A percentile compares a stretch with the other conserved stretches of the same genome.
Conservation (phyloP, 2,113 vertebrate species). For the Brachirus orientalis region DNA sequence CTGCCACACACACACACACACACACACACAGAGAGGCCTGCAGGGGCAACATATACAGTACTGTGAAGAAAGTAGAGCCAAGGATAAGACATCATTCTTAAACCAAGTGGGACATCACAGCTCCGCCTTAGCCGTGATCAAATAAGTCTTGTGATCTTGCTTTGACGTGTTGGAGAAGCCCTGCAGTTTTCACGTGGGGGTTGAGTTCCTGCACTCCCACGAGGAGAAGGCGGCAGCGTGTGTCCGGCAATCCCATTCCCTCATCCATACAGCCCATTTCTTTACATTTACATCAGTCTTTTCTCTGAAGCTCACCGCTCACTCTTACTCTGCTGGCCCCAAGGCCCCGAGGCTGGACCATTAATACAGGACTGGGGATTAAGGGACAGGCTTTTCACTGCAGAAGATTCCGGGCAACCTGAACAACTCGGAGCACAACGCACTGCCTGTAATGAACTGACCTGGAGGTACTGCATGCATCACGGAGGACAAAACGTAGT, state of each 20-base stretch:
- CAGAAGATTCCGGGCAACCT: conserved; percentile 62
- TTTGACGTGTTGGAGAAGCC: conserved; percentile 39
- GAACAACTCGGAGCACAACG: conserved; percentile 26
- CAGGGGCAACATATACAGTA: not conserved
- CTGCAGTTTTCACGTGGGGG: conserved; percentile 35
- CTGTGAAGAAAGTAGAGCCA: conserved; percentile 25
- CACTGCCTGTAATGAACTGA: conserved; percentile 11
- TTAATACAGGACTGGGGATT: conserved; percentile 59
- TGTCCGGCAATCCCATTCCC: no score
- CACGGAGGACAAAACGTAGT: not conserved
- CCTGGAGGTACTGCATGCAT: conserved; percentile 17
- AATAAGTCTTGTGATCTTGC: conserved; percentile 56
- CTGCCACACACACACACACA: no score
- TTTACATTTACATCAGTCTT: conserved; percentile 75
- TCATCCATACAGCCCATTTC: conserved; percentile 61
- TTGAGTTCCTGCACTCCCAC: conserved; percentile 44
- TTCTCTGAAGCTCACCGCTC: conserved; percentile 60
- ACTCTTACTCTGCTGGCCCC: conserved; percentile 53
- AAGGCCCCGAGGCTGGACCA: conserved; percentile 44
- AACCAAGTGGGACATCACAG: conserved; percentile 45
- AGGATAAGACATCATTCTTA: conserved; percentile 12
- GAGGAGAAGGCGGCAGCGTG: conserved; percentile 1
- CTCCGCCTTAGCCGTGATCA: conserved; percentile 50
- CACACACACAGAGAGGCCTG: conserved; percentile 21
- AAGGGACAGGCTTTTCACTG: conserved; percentile 41